These are phyloP conservation scores for Hydriomena furcata DNA, from an alignment of 2,888 invertebrate species.

Conservation along the genomic window DNA sequence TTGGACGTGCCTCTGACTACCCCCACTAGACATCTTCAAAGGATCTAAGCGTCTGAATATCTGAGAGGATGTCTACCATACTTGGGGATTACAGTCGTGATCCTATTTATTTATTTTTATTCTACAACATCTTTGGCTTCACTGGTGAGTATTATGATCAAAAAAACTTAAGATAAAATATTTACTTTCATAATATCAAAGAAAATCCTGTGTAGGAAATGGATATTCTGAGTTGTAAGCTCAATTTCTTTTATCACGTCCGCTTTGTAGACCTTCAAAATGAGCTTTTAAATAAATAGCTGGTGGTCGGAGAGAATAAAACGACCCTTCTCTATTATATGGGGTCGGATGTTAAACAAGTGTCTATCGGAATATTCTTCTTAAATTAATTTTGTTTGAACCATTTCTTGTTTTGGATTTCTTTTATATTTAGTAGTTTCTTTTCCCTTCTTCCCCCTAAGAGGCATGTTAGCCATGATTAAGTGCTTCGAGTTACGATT, in stretches of 20 bases:
- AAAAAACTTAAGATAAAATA: no score
- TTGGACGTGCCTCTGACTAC: no score
- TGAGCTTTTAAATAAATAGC: conserved; percentile 57
- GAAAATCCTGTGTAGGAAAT: conserved; percentile 40
- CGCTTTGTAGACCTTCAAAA: conserved; percentile 46
- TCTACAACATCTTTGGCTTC: no score
- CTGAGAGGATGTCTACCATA: no score
- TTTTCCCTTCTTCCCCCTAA: no score
- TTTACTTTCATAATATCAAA: conserved; percentile 42
- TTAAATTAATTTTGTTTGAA: conserved; percentile 1
- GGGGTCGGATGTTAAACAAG: conserved; percentile 37
- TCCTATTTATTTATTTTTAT: no score
- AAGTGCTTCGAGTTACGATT: no score
- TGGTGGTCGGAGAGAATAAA: conserved; percentile 46
- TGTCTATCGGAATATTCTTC: conserved; percentile 9
- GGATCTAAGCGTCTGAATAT: no score
- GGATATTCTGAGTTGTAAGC: conserved; percentile 43
- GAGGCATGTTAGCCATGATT: no score
- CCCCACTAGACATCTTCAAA: no score
- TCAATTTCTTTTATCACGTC: conserved; percentile 47
- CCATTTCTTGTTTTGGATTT: not conserved
- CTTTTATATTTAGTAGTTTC: not conserved
- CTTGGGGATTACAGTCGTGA: no score
- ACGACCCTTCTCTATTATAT: conserved; percentile 36
- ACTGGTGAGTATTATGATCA: no score